Base-by-base conservation (phyloP, 2,888 invertebrate species). In the Zaprionus bogoriensis region DNA sequence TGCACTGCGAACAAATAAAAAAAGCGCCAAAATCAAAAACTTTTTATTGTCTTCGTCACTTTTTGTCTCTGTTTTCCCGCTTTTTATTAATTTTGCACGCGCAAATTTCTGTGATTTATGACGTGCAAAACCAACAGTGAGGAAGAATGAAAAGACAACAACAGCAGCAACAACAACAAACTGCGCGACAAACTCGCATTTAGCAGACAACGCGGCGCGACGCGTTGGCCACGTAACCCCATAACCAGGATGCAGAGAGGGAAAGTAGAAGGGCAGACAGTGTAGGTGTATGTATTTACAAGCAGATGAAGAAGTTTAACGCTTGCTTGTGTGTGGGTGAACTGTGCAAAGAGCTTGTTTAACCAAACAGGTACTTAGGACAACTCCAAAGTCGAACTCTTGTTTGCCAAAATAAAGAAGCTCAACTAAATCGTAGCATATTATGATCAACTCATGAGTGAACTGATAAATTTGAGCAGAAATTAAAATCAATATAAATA, bases 61-160 rank as follows among this genome's bases (percentile, higher is more conserved):
- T 39, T 12, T 39, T 25, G 6, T 14, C 38, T 9, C 30, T 17
- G 4, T 17, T 22, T n/a, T 25, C 12, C 32, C 51, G 42, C 30
- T 51, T 59, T 48, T 71, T 71, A 71, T 61, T 62, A 71, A 75
- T 79, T 80, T 82, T 71, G 66, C 72, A 79, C 72, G 74, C 74
- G 66, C 67, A 68, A 55, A 74, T 61, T 61, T 65, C 55, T 68
- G 66, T 80, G 83, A 80, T 83, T 80, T 80, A 80, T 83, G 83
- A 73, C 74, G 63, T 80, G 74, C 74, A 80, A 70, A 74, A 65
- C 44, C 64, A 74, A 71, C 76, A 71, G 42, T n/a, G n/a, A n/a
- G n/a, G n/a, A n/a, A n/a, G n/a, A n/a, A n/a, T n/a, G n/a, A n/a
- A n/a, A n/a, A n/a, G n/a, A n/a, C n/a, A n/a, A n/a, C 50, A 78